Conservation (phyloP, 2,797 vertebrate species). For the Acipenser oxyrinchus region DNA sequence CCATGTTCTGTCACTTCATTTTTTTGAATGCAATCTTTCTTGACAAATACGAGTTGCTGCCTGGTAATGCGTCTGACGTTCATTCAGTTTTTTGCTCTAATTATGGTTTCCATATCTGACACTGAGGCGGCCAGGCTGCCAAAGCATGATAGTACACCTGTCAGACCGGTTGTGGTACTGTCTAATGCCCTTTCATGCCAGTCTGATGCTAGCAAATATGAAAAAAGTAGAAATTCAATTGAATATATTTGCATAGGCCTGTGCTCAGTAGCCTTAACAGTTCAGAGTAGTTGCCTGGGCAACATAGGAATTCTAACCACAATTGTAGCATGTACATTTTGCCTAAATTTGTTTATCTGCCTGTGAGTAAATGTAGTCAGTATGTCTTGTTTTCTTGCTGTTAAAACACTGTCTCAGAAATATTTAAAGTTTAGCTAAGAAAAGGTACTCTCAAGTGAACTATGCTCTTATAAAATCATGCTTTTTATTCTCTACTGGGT, state of each 20-base stretch:
- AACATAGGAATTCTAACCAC: conserved; percentile 51
- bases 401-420: conserved; percentile 19
- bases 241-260: conserved; percentile 63
- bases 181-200: conserved; percentile 71
- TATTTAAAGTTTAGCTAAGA: too few relatives aligned
- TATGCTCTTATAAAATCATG: conserved; percentile 1
- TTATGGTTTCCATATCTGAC: conserved; percentile 50
- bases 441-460: background rate
- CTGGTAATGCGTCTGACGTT: conserved; percentile 65
- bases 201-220: conserved; percentile 61
- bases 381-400: conserved; percentile 41
- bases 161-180: conserved; percentile 49
- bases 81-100: conserved; percentile 60
- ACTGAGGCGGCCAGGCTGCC: conserved; percentile 37
- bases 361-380: conserved; percentile 43
- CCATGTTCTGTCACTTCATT: conserved; percentile 71
- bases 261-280: conserved; percentile 60
- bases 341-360: conserved; percentile 40
- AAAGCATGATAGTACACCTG: conserved; percentile 54
- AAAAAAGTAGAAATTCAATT: conserved; percentile 13
- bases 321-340: conserved; percentile 48
- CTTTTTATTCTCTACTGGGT: background rate
- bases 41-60: conserved; percentile 71
- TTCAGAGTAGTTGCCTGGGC: conserved; percentile 54
- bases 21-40: conserved; percentile 65